These are phyloP conservation scores for Drosophila siamana DNA, from an alignment of 2,888 invertebrate species.

Conservation along the genomic window DNA sequence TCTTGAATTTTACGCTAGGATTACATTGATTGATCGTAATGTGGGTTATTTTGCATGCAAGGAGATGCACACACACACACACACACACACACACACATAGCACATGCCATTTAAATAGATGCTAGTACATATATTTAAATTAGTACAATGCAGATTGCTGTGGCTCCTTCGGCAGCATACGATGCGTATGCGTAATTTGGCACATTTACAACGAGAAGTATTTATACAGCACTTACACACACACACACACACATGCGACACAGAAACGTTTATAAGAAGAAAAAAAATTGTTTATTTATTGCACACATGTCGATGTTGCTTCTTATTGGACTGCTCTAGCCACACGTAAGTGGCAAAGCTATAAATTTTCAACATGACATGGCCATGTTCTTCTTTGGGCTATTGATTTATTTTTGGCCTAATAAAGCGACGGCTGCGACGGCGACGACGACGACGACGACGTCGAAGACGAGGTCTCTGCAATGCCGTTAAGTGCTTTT, in stretches of 20 bases:
- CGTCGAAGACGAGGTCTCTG: constrained; percentile 27
- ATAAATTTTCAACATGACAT: constrained; percentile 66
- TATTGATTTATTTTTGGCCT: constrained; percentile 65
- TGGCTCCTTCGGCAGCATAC: background rate
- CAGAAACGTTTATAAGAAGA: background rate
- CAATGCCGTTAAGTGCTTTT: constrained; percentile 55
- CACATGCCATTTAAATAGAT: background rate
- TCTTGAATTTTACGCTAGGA: constrained; percentile 5
- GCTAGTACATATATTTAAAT: background rate
- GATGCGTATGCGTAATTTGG: constrained; percentile 36
- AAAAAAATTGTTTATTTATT: constrained; percentile 38
- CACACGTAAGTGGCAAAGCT: constrained; percentile 48
- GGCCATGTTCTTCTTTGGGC: constrained; percentile 34
- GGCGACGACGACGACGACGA: constrained; percentile 25
- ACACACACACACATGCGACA: background rate
- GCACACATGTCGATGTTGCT: constrained; percentile 30
- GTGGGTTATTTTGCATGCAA: background rate
- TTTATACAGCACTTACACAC: background rate
- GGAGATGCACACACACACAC: background rate
- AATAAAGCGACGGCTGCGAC: constrained; percentile 44
- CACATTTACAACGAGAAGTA: constrained; percentile 2
- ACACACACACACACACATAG: background rate
- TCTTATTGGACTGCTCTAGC: constrained; percentile 7
- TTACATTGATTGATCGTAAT: constrained; percentile 3
- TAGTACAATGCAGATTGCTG: background rate